A percentile compares a stretch with the other conserved stretches of the same genome.
Evolutionary conservation across 1,140 invertebrate genomes (phyloP).

Genomic region (Steinernema feltiae): DNA sequence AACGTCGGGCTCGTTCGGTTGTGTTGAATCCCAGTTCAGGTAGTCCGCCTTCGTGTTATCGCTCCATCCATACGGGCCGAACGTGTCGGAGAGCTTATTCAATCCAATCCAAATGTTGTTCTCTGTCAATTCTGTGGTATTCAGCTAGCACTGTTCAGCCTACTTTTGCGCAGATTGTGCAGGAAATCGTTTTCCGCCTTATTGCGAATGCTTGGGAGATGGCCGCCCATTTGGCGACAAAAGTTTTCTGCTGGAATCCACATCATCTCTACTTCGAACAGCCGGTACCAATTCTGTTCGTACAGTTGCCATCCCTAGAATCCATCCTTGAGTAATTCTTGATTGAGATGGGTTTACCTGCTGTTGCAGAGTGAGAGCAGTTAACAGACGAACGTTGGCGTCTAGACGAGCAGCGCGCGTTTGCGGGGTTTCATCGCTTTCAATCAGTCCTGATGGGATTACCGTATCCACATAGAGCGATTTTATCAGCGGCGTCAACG

Average conservation of each 20-base stretch:
- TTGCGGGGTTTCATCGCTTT: neutral
- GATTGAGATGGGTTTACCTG: slow-evolving; percentile 17
- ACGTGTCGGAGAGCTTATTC: slow-evolving; percentile 42
- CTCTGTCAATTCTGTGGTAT: slow-evolving; percentile 34
- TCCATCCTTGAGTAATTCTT: neutral
- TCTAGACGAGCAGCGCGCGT: slow-evolving; percentile 32
- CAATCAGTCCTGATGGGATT: neutral
- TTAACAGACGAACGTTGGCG: slow-evolving; percentile 29
- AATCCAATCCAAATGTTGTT: slow-evolving; percentile 56
- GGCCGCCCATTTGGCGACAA: slow-evolving; percentile 47
- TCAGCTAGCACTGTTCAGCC: neutral
- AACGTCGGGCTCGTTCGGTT: slow-evolving; percentile 51
- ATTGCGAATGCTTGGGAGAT: slow-evolving; percentile 46
- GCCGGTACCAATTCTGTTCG: slow-evolving; percentile 42
- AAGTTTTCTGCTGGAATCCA: slow-evolving; percentile 55
- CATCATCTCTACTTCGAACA: slow-evolving; percentile 52
- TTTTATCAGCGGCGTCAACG: neutral
- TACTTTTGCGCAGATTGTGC: slow-evolving; percentile 48
- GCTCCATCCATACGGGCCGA: slow-evolving; percentile 45
- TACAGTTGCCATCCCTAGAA: slow-evolving; percentile 47
- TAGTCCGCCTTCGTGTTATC: slow-evolving; percentile 38
- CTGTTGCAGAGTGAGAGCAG: slow-evolving; percentile 32
- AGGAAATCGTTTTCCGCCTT: slow-evolving; percentile 49
- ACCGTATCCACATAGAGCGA: neutral
- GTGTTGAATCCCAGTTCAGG: slow-evolving; percentile 52